These are phyloP conservation scores for Pyrrhura leucotis DNA, from an alignment of 2,797 vertebrate species.

Conservation along the genomic window DNA sequence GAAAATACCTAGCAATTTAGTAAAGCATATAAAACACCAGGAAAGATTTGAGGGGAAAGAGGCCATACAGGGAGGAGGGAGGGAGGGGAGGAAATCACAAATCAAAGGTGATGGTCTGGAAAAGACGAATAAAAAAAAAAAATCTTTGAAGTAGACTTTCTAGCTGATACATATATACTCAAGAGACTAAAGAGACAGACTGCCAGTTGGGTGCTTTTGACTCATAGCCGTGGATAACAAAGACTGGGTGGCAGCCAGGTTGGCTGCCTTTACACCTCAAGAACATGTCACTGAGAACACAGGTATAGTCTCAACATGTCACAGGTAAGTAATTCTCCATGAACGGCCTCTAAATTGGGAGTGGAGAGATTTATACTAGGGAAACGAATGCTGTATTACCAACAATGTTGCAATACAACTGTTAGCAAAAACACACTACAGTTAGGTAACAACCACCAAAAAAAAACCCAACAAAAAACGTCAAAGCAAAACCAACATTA, in stretches of 20 bases:
- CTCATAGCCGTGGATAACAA: neutral
- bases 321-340: neutral
- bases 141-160: neutral
- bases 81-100: neutral
- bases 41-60: neutral
- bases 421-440: neutral
- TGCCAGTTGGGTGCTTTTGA: neutral
- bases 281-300: neutral
- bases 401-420: neutral
- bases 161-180: neutral
- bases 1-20: neutral
- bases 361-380: neutral
- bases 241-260: neutral
- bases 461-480: fast-evolving
- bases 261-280: slow-evolving; percentile 28
- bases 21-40: neutral
- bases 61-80: neutral
- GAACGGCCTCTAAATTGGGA: neutral
- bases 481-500: neutral
- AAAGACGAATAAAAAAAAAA: neutral
- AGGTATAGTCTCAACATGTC: neutral
- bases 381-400: neutral
- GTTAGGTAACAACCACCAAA: neutral
- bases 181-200: neutral
- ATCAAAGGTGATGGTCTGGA: neutral